phyloP scores from a whole-genome alignment of 2,888 invertebrate genomes.

The Tachina fera region DNA sequence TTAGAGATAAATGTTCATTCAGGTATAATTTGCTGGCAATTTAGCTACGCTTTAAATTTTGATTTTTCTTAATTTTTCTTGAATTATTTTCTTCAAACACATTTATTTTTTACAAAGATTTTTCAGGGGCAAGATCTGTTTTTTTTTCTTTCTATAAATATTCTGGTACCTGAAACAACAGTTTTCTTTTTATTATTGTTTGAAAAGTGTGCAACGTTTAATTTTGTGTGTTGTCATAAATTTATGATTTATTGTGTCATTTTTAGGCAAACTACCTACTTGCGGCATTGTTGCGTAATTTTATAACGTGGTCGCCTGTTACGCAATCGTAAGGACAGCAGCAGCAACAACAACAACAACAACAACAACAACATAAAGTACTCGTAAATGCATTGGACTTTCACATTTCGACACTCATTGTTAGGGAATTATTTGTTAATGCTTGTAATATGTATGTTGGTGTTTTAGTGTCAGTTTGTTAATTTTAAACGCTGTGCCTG shows the following conservation, averaged over 20 bases:
- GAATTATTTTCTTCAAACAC: background rate
- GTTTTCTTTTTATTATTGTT: conserved; percentile 32
- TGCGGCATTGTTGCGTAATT: conserved; percentile 58
- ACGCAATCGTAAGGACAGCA: conserved; percentile 39
- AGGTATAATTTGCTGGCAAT: conserved; percentile 35
- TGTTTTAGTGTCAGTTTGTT: background rate
- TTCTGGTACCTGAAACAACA: conserved; percentile 14
- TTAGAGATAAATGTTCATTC: background rate
- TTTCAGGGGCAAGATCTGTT: background rate
- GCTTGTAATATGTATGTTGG: background rate
- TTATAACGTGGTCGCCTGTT: conserved; percentile 46
- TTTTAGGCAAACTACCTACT: conserved; percentile 53
- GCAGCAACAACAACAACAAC: conserved; percentile 7
- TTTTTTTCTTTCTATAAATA: conserved; percentile 5
- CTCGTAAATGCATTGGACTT: conserved; percentile 58
- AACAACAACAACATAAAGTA: conserved; percentile 25
- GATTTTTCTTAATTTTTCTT: conserved; percentile 37
- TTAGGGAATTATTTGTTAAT: conserved; percentile 70
- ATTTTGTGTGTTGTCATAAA: conserved; percentile 64
- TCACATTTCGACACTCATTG: conserved; percentile 58
- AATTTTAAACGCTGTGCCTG: background rate
- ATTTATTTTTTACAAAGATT: background rate
- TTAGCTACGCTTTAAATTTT: conserved; percentile 31
- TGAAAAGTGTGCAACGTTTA: background rate
- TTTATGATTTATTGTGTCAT: conserved; percentile 71